Percentiles rank a stretch among this genome's conserved stretches.
phyloP scores from a whole-genome alignment of 1,140 invertebrate genomes.

The Nephila pilipes region DNA sequence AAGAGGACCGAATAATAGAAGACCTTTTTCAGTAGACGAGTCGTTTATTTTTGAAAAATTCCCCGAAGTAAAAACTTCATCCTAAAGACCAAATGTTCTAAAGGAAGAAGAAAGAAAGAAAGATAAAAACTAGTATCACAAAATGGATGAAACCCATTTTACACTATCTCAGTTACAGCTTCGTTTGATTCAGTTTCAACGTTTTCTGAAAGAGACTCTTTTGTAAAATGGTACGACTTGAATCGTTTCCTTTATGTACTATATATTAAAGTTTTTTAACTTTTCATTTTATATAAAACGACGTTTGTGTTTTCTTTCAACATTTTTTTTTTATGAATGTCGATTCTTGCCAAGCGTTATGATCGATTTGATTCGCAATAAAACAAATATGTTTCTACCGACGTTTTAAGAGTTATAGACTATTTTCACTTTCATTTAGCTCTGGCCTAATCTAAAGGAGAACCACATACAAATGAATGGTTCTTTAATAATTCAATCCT shows the following conservation, averaged over 20 bases:
- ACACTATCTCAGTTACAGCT: conserved; percentile 38
- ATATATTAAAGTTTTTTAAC: background rate
- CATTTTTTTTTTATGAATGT: background rate
- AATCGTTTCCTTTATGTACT: background rate
- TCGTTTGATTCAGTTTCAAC: conserved; percentile 57
- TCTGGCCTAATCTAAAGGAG: no score
- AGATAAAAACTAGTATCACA: conserved; percentile 3
- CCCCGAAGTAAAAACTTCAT: background rate
- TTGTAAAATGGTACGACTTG: conserved; percentile 1
- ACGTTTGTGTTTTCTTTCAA: background rate
- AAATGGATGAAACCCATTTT: conserved; percentile 30
- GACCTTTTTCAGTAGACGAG: background rate
- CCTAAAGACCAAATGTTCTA: conserved; percentile 10
- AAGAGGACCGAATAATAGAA: background rate
- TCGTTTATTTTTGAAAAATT: conserved; percentile 4
- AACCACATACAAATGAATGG: no score
- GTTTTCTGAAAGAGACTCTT: conserved; percentile 23
- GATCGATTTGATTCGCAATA: no score
- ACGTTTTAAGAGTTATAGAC: no score
- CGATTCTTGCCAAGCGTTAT: background rate
- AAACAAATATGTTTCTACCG: no score
- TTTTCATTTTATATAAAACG: background rate
- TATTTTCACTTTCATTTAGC: no score
- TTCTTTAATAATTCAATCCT: no score
- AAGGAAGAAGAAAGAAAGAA: background rate